These are phyloP conservation scores for Pituophis catenifer DNA, from an alignment of 2,113 vertebrate genomes.

Conservation along the genomic window DNA sequence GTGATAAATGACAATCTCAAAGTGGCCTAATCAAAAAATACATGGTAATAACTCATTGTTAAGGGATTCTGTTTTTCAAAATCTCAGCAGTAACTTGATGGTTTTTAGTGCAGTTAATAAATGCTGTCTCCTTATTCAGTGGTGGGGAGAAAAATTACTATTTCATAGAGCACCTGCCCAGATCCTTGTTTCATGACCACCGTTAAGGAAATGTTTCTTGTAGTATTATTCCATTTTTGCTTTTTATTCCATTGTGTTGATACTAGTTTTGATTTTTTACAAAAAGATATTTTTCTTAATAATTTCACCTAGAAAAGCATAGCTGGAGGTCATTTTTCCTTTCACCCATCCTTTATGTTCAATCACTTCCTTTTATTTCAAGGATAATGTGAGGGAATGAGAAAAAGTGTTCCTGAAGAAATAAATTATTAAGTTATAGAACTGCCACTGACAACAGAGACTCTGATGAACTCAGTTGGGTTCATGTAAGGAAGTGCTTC, in stretches of 20 bases:
- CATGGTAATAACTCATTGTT: background rate
- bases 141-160: slow-evolving; percentile 13
- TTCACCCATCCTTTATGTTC: background rate
- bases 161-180: background rate
- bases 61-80: background rate
- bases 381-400: slow-evolving; percentile 31
- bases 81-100: slow-evolving; percentile 16
- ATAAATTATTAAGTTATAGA: slow-evolving; percentile 27
- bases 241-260: background rate
- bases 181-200: background rate
- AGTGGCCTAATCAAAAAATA: slow-evolving; percentile 10
- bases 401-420: slow-evolving; percentile 17
- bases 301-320: background rate
- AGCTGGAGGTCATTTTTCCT: background rate
- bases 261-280: background rate
- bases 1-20: background rate
- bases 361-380: slow-evolving; percentile 46
- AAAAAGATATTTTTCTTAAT: slow-evolving; percentile 20
- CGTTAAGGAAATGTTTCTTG: slow-evolving; percentile 1
- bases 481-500: background rate
- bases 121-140: slow-evolving; percentile 23
- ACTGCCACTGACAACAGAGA: background rate
- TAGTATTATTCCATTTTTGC: slow-evolving; percentile 13
- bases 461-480: background rate
- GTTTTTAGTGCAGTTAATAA: slow-evolving; percentile 16